Percentiles rank a stretch among this genome's conserved stretches.
Evolutionary conservation across 2,113 vertebrate genomes (phyloP).

Genomic region (Dissostichus mawsoni): DNA sequence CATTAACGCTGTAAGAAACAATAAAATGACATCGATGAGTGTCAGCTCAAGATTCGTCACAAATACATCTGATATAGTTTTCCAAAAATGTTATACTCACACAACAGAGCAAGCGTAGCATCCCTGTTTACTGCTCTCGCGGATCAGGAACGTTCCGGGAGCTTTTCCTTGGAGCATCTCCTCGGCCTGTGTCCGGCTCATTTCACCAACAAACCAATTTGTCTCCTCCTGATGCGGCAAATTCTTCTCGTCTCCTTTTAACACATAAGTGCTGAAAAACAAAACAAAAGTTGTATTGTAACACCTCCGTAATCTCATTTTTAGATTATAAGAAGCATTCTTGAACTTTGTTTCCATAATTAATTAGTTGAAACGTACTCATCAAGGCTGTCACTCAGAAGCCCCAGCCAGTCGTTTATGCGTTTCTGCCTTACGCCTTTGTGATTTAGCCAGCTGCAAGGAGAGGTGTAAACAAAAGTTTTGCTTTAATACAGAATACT

Average conservation of each 20-base stretch:
- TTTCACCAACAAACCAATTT: constrained; percentile 97
- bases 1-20: constrained; percentile 86
- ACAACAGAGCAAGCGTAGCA: constrained; percentile 98
- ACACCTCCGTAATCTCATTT: neutral
- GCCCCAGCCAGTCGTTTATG: constrained; percentile 95
- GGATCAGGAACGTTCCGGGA: constrained; percentile 95
- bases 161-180: constrained; percentile 94
- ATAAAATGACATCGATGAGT: neutral
- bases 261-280: constrained; percentile 87
- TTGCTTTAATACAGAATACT: neutral
- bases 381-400: constrained; percentile 91
- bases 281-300: neutral
- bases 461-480: neutral
- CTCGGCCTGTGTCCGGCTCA: constrained; percentile 94
- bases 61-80: neutral
- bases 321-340: accelerated
- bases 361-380: constrained; percentile 87
- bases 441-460: constrained; percentile 94
- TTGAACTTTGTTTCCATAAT: neutral
- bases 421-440: constrained; percentile 95
- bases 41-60: no score
- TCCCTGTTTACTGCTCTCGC: constrained; percentile 96
- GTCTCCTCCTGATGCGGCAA: constrained; percentile 93
- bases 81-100: constrained; percentile 84
- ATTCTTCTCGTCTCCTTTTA: constrained; percentile 92